Conservation (phyloP, 1,140 invertebrate genomes). For the Trachelipus rathkii region DNA sequence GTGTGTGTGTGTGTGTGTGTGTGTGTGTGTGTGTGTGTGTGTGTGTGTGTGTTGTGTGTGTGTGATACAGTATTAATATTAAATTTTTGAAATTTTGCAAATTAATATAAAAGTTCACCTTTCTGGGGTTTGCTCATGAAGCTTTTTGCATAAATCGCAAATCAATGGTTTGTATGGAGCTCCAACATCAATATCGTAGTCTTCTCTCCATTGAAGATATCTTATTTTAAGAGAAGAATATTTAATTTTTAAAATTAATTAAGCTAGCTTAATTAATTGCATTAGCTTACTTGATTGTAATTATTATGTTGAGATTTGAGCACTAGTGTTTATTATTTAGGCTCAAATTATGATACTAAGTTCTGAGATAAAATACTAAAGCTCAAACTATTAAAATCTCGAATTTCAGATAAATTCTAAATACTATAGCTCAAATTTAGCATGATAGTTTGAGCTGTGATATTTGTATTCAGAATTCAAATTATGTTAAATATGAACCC, state of each 20-base stretch:
- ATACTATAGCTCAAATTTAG: too few relatives aligned
- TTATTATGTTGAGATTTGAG: neutral
- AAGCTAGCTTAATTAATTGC: neutral
- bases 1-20: neutral
- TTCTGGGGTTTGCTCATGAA: neutral
- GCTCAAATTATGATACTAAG: too few relatives aligned
- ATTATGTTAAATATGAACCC: too few relatives aligned
- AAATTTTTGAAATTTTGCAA: neutral
- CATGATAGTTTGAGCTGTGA: too few relatives aligned
- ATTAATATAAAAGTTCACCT: neutral
- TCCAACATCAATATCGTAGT: conserved; percentile 17
- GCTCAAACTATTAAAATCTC: too few relatives aligned
- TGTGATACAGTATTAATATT: too few relatives aligned
- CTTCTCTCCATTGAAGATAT: conserved; percentile 13
- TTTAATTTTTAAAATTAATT: neutral
- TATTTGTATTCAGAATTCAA: too few relatives aligned
- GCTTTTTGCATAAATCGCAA: conserved; percentile 21
- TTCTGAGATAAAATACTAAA: too few relatives aligned
- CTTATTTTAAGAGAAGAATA: neutral
- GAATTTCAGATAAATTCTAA: too few relatives aligned
- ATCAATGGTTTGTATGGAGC: conserved; percentile 22
- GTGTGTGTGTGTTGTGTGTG: too few relatives aligned
- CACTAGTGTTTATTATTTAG: too few relatives aligned
- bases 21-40: neutral
- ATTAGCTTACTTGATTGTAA: neutral